These are phyloP conservation scores for Planococcus citri DNA, from an alignment of 1,140 invertebrate species.

Conservation along the genomic window DNA sequence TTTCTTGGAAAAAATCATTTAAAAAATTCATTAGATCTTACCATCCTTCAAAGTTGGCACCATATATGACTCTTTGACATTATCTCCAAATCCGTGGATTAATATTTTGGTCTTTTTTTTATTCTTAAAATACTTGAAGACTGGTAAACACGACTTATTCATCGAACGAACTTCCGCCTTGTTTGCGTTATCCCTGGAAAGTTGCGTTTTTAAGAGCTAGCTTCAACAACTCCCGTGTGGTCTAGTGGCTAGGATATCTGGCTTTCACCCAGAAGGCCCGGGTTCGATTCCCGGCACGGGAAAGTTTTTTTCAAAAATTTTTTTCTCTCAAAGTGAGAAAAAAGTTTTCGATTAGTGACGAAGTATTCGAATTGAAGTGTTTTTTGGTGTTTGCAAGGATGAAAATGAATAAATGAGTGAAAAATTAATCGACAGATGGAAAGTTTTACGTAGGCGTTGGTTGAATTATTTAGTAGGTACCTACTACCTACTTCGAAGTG, in stretches of 20 bases:
- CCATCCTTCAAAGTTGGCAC: slow-evolving; percentile 29
- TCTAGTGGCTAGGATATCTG: slow-evolving; percentile 32
- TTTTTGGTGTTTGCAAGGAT: too few species aligned
- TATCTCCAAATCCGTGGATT: slow-evolving; percentile 32
- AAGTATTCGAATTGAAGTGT: too few species aligned
- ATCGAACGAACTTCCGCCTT: slow-evolving; percentile 27
- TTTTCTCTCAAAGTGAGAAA: too few species aligned
- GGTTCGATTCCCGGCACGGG: slow-evolving; percentile 32
- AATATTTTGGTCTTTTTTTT: slow-evolving; percentile 28
- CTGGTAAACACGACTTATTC: slow-evolving; percentile 28
- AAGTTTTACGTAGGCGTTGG: too few species aligned
- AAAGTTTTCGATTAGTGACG: too few species aligned
- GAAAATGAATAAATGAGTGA: too few species aligned
- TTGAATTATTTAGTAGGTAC: too few species aligned
- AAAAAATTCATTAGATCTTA: slow-evolving; percentile 24
- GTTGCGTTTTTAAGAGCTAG: not conserved
- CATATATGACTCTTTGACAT: slow-evolving; percentile 29
- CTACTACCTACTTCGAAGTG: too few species aligned
- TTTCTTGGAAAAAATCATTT: too few species aligned
- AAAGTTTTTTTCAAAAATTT: slow-evolving; percentile 24
- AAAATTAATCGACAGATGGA: too few species aligned
- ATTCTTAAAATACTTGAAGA: slow-evolving; percentile 29
- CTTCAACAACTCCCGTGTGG: slow-evolving; percentile 27
- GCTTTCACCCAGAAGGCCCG: slow-evolving; percentile 31
- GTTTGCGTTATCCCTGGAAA: slow-evolving; percentile 27